These are phyloP conservation scores for Brienomyrus brachyistius DNA, from an alignment of 2,113 vertebrate species.

Conservation along the genomic window DNA sequence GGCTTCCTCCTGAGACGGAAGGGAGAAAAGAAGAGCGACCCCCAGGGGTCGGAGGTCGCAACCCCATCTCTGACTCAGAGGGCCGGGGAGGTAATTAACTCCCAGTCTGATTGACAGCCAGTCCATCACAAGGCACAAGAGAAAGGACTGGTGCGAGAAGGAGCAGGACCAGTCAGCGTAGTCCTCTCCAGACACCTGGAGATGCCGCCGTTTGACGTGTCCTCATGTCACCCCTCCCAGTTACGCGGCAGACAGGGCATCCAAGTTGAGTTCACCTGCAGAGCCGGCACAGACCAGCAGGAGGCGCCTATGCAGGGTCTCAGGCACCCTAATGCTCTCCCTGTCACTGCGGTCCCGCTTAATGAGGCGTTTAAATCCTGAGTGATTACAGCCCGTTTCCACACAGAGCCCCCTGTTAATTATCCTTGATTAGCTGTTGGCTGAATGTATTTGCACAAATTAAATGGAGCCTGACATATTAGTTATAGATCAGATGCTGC, in stretches of 20 bases:
- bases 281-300: neutral
- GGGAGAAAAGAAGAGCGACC: conserved; percentile 35
- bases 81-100: conserved; percentile 65
- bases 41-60: conserved; percentile 61
- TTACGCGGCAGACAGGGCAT: neutral
- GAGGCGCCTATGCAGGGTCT: neutral
- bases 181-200: conserved; percentile 23
- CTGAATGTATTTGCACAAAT: neutral
- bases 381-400: neutral
- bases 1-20: conserved; percentile 28
- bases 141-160: conserved; percentile 3
- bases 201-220: neutral
- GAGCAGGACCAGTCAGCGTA: conserved; percentile 9
- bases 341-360: neutral
- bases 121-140: conserved; percentile 44
- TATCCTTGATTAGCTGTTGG: neutral
- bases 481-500: neutral
- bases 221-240: neutral
- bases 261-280: neutral
- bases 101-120: conserved; percentile 63
- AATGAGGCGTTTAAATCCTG: neutral
- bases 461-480: neutral
- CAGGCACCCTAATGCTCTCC: neutral
- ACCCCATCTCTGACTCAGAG: conserved; percentile 59
- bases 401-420: neutral